Evolutionary conservation across 2,888 invertebrate species (phyloP), one percentile per base, ranked within the genome.

Genomic region (Trachelus iudaicus): DNA sequence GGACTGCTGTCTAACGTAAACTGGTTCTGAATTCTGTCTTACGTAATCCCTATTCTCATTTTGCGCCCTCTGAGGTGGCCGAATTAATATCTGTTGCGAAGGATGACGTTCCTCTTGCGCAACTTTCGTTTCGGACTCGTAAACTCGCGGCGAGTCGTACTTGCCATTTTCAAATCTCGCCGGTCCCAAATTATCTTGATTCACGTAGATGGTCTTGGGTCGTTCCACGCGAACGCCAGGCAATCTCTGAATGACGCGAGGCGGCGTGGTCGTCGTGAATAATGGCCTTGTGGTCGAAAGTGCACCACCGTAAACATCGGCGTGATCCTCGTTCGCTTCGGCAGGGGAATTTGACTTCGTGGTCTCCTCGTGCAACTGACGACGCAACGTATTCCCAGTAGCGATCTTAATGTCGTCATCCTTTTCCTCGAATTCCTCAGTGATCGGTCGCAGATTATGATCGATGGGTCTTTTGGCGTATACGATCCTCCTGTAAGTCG

Each of bases 281-380:
- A 95, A 89, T 0, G 95, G 95, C 56, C 95, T 92, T 9, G 95
- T 93, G 35, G 95, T 94, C 0, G 94, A 94, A 23, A 94, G 90
- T 34, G 95, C 94, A 68, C 94, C 93, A 56, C 95, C 95, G 82
- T 95, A 96, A 1, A 95, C 94, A 85, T 95, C 95, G 2, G 94
- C 93, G 4, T 94, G 93, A 87, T 96, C 96, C 83, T 94, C 94
- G 15, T 94, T 94, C 0, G 91, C 86, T 83, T 92, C 91, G 80
- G 90, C 93, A 1, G 85, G 83, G 80, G 93, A 93, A 0, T 92
- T 89, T 73, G 93, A 92, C 73, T 92, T 92, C 0, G 89, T 88
- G 0, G 89, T 88, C n/a, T 94, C 94, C 76, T 93, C 94, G 75
- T 93, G 91, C 56, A 95, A 90, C 85, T 96, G 95, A 69, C 95